phyloP scores from a whole-genome alignment of 2,113 vertebrate species.

The Solenodon paradoxus region DNA sequence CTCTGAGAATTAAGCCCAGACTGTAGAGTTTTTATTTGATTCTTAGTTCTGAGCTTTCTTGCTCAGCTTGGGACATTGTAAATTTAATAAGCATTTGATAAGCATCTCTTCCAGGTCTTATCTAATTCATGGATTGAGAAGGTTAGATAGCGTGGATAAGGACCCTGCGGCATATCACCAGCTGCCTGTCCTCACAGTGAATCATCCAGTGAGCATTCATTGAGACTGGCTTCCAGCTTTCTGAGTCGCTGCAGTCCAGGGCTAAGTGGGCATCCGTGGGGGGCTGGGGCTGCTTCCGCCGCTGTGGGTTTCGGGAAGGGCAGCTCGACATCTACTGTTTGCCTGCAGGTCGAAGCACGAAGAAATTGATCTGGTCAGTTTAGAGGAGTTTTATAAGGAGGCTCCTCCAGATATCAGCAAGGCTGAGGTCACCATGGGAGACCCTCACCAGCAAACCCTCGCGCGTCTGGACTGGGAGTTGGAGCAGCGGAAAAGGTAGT shows the following conservation, averaged over 20 bases:
- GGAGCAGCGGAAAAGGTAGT: conserved; percentile 96
- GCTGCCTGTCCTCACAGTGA: not conserved
- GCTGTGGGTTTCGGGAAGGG: not conserved
- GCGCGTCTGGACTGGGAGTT: conserved; percentile 99
- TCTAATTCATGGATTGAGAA: not conserved
- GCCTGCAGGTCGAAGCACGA: conserved; percentile 93
- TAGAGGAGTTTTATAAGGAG: conserved; percentile 93
- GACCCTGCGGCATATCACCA: not conserved
- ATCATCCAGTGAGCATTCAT: not conserved
- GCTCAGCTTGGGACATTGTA: not conserved
- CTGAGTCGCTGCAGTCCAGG: not conserved
- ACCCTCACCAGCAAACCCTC: conserved; percentile 96
- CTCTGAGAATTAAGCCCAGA: not conserved
- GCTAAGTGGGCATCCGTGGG: not conserved
- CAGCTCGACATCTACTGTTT: not conserved
- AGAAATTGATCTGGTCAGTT: conserved; percentile 94
- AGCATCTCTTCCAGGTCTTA: not conserved
- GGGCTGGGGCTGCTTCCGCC: not conserved
- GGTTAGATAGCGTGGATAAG: not conserved
- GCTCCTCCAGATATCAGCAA: conserved; percentile 93
- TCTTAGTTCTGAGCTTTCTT: not conserved
- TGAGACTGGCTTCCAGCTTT: not conserved
- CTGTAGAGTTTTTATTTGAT: not conserved
- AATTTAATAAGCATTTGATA: not conserved
- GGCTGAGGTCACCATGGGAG: conserved; percentile 87